phyloP scores from a whole-genome alignment of 1,140 invertebrate genomes.

The Agraylea sexmaculata region DNA sequence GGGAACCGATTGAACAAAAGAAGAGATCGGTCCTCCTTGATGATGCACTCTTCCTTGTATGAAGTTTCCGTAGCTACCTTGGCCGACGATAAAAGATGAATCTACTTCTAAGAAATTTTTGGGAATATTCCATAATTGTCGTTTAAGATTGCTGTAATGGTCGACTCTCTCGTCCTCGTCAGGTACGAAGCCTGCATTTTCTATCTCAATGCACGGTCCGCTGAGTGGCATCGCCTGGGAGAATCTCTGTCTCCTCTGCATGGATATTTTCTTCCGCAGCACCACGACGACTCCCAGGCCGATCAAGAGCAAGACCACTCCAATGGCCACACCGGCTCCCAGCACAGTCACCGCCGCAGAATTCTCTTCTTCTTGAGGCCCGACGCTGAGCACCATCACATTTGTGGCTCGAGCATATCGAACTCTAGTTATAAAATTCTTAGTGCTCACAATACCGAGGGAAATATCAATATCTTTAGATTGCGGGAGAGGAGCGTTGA shows the following conservation, averaged over 20 bases:
- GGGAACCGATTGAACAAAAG: conserved; percentile 31
- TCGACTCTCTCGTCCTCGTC: conserved; percentile 58
- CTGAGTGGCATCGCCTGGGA: conserved; percentile 39
- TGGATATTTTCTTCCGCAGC: conserved; percentile 28
- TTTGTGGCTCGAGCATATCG: conserved; percentile 51
- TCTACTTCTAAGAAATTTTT: conserved; percentile 55
- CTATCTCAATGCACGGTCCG: conserved; percentile 40
- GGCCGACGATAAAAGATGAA: conserved; percentile 49
- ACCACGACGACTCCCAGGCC: conserved; percentile 35
- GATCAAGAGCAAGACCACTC: conserved; percentile 33
- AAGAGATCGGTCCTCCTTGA: conserved; percentile 32
- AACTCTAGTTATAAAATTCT: conserved; percentile 49
- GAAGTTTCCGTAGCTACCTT: conserved; percentile 66
- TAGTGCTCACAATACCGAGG: conserved; percentile 57
- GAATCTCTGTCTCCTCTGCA: conserved; percentile 27
- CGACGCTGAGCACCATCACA: conserved; percentile 32
- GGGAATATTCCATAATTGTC: conserved; percentile 60
- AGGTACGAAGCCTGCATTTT: conserved; percentile 58
- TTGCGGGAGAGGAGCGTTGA: conserved; percentile 62
- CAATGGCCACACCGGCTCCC: conserved; percentile 35
- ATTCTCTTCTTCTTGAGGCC: conserved; percentile 29
- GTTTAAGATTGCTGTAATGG: conserved; percentile 61
- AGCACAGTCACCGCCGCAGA: conserved; percentile 35
- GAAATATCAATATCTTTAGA: conserved; percentile 56
- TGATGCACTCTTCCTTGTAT: conserved; percentile 52